Evolutionary conservation across 2,797 vertebrate genomes (phyloP).

Genomic region (Crenichthys baileyi): DNA sequence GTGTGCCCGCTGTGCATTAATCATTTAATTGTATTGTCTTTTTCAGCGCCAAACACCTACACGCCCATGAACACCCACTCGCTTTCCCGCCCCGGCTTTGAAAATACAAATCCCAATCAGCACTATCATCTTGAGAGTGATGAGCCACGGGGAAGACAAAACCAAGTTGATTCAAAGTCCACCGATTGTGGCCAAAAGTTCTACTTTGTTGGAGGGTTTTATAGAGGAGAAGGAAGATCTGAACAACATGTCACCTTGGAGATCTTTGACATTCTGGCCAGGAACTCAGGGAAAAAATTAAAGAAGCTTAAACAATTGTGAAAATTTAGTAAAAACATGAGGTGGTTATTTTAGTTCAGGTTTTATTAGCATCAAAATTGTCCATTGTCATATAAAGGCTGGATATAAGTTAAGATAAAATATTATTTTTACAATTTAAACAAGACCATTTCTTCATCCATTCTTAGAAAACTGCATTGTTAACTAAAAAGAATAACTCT

Average conservation of each 20-base stretch:
- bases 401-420: background rate
- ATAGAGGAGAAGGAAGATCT: background rate
- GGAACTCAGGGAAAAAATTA: background rate
- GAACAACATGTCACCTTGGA: conserved; percentile 7
- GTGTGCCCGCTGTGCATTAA: conserved; percentile 95
- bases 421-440: background rate
- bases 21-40: conserved; percentile 99
- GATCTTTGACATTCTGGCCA: conserved; percentile 3
- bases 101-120: conserved; percentile 93
- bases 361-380: too few species aligned
- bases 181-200: conserved; percentile 14
- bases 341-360: background rate
- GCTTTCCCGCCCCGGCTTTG: conserved; percentile 70
- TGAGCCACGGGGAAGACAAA: conserved; percentile 55
- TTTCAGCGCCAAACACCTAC: conserved; percentile 82
- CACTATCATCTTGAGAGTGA: conserved; percentile 68
- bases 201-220: conserved; percentile 11
- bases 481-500: background rate
- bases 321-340: background rate
- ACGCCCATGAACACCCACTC: conserved; percentile 80
- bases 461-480: background rate
- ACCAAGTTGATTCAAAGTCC: conserved; percentile 73
- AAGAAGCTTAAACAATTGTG: background rate
- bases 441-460: background rate
- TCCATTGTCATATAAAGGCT: background rate